Percentiles rank a stretch among this genome's conserved stretches.
Conservation (phyloP, 1,140 invertebrate species). For the Parapsyche elsis region DNA sequence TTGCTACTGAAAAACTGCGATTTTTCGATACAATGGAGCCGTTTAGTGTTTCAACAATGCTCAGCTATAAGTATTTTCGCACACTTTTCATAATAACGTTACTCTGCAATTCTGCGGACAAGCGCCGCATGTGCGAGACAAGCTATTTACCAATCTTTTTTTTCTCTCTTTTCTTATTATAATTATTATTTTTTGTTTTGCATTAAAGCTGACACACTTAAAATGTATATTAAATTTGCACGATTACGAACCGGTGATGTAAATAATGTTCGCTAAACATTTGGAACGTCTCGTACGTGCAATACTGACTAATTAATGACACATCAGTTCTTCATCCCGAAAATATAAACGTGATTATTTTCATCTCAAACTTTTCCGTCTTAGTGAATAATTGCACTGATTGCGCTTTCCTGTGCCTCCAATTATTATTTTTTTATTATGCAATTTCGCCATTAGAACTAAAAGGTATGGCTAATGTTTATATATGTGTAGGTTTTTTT, state of each 20-base stretch:
- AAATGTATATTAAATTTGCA: background rate
- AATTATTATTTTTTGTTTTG: background rate
- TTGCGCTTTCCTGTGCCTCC: background rate
- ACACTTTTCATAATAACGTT: slow-evolving; percentile 28
- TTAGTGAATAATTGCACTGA: background rate
- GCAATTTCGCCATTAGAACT: background rate
- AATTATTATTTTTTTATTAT: background rate
- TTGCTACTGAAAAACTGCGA: background rate
- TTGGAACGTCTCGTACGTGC: no score
- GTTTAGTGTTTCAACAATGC: background rate
- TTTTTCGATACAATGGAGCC: background rate
- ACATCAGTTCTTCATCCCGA: background rate
- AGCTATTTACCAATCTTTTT: background rate
- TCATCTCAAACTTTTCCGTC: background rate
- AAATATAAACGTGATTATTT: background rate
- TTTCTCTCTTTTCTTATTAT: background rate
- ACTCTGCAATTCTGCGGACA: background rate
- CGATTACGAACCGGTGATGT: background rate
- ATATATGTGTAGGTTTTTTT: no score
- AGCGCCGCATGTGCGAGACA: slow-evolving; percentile 1
- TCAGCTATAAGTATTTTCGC: background rate
- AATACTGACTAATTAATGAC: background rate
- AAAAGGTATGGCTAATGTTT: no score
- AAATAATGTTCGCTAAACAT: background rate
- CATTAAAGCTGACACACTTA: background rate